These are phyloP conservation scores for Ischnus inquisitorius DNA, from an alignment of 2,888 invertebrate species.

Conservation along the genomic window DNA sequence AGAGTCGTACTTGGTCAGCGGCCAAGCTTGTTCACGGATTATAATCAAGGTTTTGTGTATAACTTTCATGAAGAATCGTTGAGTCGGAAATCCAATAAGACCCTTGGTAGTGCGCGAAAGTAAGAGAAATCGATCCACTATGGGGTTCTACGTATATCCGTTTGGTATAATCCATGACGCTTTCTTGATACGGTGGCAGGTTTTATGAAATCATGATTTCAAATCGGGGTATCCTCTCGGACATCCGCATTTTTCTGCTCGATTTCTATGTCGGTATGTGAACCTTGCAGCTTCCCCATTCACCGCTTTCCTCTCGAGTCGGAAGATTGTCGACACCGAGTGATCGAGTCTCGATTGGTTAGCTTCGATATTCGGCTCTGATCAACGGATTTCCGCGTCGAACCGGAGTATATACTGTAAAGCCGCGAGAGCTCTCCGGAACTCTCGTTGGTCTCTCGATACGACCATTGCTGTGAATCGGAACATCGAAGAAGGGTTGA, in stretches of 20 bases:
- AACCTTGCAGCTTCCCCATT: background rate
- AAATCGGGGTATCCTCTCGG: background rate
- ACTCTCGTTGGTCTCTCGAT: background rate
- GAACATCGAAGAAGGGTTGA: conserved; percentile 38
- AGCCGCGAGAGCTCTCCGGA: background rate
- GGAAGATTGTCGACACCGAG: background rate
- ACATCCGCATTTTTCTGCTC: background rate
- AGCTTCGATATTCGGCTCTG: conserved; percentile 18
- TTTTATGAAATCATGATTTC: background rate
- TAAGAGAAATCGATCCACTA: conserved; percentile 5
- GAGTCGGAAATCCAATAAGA: conserved; percentile 16
- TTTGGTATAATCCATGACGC: background rate
- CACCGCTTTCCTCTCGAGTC: background rate
- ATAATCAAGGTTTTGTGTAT: background rate
- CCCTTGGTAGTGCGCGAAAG: background rate
- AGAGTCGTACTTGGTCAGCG: background rate
- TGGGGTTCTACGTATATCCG: conserved; percentile 1
- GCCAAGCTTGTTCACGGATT: background rate
- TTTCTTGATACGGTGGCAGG: background rate
- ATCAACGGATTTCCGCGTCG: background rate
- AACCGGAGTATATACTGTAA: background rate
- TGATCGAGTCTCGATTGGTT: conserved; percentile 17
- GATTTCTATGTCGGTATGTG: background rate
- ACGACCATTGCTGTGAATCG: conserved; percentile 21
- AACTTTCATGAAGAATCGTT: conserved; percentile 4